phyloP scores from a whole-genome alignment of 2,113 vertebrate genomes.

The Pseudolaguvia tuberculata region DNA sequence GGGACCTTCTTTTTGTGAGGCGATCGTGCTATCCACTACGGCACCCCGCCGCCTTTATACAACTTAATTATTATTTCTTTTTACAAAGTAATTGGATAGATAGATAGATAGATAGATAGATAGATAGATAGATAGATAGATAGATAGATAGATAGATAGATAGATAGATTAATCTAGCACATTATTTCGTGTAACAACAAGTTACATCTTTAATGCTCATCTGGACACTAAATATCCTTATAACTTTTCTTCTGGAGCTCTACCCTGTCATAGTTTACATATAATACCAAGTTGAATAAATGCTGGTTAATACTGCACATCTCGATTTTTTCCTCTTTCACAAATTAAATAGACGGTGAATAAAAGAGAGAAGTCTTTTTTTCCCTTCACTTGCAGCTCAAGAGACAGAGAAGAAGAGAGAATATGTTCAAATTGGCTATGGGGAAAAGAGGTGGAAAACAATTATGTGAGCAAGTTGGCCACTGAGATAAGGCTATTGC shows the following conservation, averaged over 20 bases:
- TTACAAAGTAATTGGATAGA: too few relatives aligned
- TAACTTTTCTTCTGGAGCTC: constrained; percentile 5
- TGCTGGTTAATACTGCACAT: constrained; percentile 62
- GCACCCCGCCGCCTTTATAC: too few relatives aligned
- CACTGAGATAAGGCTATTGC: constrained; percentile 71
- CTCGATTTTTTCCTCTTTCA: constrained; percentile 64
- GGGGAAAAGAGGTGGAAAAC: constrained; percentile 72
- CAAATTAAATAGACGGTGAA: constrained; percentile 64
- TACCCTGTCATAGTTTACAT: constrained; percentile 45
- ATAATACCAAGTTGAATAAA: constrained; percentile 54
- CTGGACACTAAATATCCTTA: too few relatives aligned
- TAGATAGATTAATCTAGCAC: too few relatives aligned
- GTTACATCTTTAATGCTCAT: too few relatives aligned
- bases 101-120: too few relatives aligned
- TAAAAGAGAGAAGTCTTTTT: constrained; percentile 64
- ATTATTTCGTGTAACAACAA: too few relatives aligned
- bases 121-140: too few relatives aligned
- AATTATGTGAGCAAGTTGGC: constrained; percentile 69
- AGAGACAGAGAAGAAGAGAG: constrained; percentile 32
- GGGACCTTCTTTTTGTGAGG: too few relatives aligned
- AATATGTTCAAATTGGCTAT: constrained; percentile 69
- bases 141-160: too few relatives aligned
- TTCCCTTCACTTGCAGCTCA: constrained; percentile 43
- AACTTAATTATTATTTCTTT: too few relatives aligned
- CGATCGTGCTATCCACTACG: too few relatives aligned